Percentiles rank a stretch among this genome's conserved stretches.
phyloP scores from a whole-genome alignment of 92 coral and sea anemone species.

The Umimayanthus chanpuru region DNA sequence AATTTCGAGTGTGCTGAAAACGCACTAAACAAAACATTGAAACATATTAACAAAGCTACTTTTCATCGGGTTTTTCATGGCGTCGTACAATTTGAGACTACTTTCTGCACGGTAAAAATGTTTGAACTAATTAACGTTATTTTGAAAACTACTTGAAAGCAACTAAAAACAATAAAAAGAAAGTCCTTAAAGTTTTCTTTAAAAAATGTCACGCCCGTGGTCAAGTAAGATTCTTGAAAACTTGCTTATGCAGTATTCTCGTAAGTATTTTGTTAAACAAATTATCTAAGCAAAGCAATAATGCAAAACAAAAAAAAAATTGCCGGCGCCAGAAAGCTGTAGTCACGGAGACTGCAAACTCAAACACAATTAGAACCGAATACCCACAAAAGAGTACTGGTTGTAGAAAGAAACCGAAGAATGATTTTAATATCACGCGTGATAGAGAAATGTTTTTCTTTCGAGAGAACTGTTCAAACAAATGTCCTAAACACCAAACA shows the following conservation, averaged over 20 bases:
- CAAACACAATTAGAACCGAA: neutral
- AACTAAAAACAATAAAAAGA: neutral
- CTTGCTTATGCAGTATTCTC: neutral
- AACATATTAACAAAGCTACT: neutral
- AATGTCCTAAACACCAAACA: neutral
- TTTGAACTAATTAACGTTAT: neutral
- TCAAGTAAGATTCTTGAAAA: neutral
- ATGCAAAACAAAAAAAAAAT: conserved; percentile 4
- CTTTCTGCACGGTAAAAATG: neutral
- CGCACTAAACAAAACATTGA: neutral
- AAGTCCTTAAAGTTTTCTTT: neutral
- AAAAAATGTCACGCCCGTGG: neutral
- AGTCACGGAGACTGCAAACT: conserved; percentile 29
- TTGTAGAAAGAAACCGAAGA: neutral
- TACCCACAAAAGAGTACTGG: conserved; percentile 5
- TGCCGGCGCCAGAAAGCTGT: conserved; percentile 32
- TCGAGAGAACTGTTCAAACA: neutral
- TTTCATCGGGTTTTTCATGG: neutral
- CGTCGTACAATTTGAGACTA: neutral
- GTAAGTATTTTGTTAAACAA: conserved; percentile 12
- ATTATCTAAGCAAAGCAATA: neutral
- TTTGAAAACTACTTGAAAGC: neutral
- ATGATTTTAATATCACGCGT: conserved; percentile 14
- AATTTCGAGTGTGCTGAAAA: neutral
- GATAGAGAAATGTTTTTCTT: neutral